These are phyloP conservation scores for Lepidurus apus DNA, from an alignment of 1,140 invertebrate genomes.

Conservation along the genomic window DNA sequence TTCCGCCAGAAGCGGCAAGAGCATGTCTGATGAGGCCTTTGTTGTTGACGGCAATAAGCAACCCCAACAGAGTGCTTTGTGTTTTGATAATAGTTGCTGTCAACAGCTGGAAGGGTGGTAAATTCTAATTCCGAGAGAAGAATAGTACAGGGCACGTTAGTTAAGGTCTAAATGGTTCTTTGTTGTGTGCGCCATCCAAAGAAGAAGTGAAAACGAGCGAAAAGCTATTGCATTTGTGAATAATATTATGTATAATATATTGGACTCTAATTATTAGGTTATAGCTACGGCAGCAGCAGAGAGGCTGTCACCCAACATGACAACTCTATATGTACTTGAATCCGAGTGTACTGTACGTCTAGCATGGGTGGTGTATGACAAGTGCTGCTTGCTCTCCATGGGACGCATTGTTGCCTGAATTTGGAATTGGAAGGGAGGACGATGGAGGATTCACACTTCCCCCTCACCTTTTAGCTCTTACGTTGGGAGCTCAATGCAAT, in stretches of 20 bases:
- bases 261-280: constrained; percentile 3
- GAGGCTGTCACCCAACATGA: too few species aligned
- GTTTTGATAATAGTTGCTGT: constrained; percentile 1
- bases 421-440: neutral
- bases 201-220: neutral
- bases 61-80: constrained; percentile 1
- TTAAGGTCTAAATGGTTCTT: neutral
- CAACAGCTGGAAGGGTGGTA: constrained; percentile 20
- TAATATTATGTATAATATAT: neutral
- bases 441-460: neutral
- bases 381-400: neutral
- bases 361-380: neutral
- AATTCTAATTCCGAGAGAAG: constrained; percentile 5
- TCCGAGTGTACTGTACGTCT: too few species aligned
- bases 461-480: neutral
- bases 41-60: neutral
- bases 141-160: constrained; percentile 7
- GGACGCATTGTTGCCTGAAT: neutral
- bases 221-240: constrained; percentile 5
- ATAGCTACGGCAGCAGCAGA: neutral
- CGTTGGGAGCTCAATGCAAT: neutral
- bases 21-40: constrained; percentile 17
- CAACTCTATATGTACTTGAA: too few species aligned
- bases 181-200: neutral
- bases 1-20: neutral